Percentiles rank a stretch among this genome's conserved stretches.
Evolutionary conservation across 2,888 invertebrate genomes (phyloP).

Genomic region (Callosobruchus maculatus): DNA sequence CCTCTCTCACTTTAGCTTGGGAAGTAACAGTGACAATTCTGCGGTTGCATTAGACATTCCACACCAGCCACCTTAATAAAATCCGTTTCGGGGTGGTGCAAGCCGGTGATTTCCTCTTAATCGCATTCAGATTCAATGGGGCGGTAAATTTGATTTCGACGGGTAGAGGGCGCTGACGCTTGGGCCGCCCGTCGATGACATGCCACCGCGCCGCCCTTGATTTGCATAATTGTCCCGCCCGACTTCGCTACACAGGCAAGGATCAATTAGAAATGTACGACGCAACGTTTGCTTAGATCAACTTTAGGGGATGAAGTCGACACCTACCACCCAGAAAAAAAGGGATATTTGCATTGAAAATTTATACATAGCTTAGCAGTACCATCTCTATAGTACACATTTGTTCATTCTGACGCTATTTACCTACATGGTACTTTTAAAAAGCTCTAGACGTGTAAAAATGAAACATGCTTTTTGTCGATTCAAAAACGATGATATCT

Average conservation of each 20-base stretch:
- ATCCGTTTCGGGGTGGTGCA: constrained; percentile 20
- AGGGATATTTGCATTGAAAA: too few species aligned
- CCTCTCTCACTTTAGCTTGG: too few species aligned
- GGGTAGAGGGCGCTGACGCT: constrained; percentile 37
- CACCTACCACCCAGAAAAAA: too few species aligned
- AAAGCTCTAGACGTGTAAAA: too few species aligned
- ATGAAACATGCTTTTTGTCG: too few species aligned
- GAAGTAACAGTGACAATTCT: not conserved
- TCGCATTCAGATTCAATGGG: constrained; percentile 47
- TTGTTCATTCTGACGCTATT: too few species aligned
- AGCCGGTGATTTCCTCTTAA: constrained; percentile 30
- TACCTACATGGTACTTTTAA: too few species aligned
- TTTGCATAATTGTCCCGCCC: not conserved
- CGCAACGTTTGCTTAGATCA: not conserved
- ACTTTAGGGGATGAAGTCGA: not conserved
- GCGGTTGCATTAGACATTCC: not conserved
- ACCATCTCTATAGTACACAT: too few species aligned
- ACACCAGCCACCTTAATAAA: constrained; percentile 4
- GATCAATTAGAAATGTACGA: not conserved
- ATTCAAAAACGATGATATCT: too few species aligned
- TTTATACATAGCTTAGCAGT: too few species aligned
- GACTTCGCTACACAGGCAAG: not conserved
- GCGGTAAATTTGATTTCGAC: constrained; percentile 47
- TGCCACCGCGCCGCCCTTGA: not conserved
- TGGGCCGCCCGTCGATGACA: constrained; percentile 8